Base-by-base conservation (phyloP, 1,140 invertebrate species). In the Idris sp. region DNA sequence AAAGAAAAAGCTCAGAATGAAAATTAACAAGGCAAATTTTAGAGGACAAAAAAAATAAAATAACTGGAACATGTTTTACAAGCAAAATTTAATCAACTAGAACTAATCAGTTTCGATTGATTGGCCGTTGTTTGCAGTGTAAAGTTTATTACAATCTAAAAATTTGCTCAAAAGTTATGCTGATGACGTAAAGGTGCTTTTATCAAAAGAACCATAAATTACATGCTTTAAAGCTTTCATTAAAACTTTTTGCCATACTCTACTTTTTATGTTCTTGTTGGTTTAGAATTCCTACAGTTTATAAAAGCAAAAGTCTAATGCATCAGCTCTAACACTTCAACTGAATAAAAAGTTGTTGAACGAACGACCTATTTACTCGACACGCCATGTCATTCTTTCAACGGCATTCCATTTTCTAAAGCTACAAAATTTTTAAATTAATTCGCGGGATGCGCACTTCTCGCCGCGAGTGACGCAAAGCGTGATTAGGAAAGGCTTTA, bases 181-280 rank as follows among this genome's bases (percentile, higher is more conserved):
- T 40, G 35, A 67, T 56, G 25, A 30, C 35, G 10, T 14, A 49
- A 48, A 67, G 62, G 13, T 30, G 38, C 48, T 54, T 46, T 54
- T 67, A 67, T 67, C 62, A 67, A 56, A 67, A 35, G 33, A 56
- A 33, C 31, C 51, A 67, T 67, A 67, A 67, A 56, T 67, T 44
- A 56, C 28, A 18, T 14, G 53, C 35, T 48, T 68, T 68, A 59
- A 44, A 69, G 65, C 54, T 53, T 69, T 59, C 38, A 44, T 69
- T 69, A 59, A 51, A 69, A 69, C 53, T 69, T 69, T 18, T 36
- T 18, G 30, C 15, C 22, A 30, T 28, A 43, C 26, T 40, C 15
- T 15, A 22, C 53, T 58, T 68, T 68, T 68, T 48, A 58, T 25
- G 44, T 33, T n/a, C 33, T 56, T 48, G 43, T 56, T 67, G 43